Percentiles rank a stretch among this genome's conserved stretches.
phyloP scores from a whole-genome alignment of 2,888 invertebrate genomes.

The Ametastegia equiseti region DNA sequence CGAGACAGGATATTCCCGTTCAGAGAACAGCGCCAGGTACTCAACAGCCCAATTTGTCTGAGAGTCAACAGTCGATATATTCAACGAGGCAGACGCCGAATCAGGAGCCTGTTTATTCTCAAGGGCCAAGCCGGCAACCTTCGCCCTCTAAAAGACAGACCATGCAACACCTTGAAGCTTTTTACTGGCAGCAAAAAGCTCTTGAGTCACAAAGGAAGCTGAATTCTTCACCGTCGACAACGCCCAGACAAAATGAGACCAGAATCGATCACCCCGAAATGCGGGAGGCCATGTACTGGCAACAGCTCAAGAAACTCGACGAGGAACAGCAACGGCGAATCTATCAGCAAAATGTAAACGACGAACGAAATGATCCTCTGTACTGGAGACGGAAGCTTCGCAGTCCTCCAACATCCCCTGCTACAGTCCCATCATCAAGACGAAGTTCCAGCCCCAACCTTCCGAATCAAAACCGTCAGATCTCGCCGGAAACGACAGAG shows the following conservation, averaged over 20 bases:
- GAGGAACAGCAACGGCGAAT: conserved; percentile 77
- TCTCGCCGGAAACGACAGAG: conserved; percentile 52
- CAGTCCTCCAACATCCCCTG: conserved; percentile 48
- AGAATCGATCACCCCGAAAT: conserved; percentile 64
- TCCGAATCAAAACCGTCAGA: conserved; percentile 55
- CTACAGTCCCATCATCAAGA: conserved; percentile 47
- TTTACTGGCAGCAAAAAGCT: conserved; percentile 72
- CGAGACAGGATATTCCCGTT: not conserved
- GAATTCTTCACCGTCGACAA: conserved; percentile 26
- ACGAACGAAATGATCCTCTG: conserved; percentile 53
- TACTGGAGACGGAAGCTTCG: conserved; percentile 56
- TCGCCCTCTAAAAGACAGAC: conserved; percentile 70
- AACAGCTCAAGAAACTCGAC: conserved; percentile 82
- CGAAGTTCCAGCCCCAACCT: conserved; percentile 61
- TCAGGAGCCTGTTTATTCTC: conserved; percentile 13
- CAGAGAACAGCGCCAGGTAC: conserved; percentile 42
- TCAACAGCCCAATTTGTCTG: conserved; percentile 51
- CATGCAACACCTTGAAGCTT: conserved; percentile 70
- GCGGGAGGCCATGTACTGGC: conserved; percentile 83
- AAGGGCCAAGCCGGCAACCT: conserved; percentile 53
- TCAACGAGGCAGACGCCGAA: conserved; percentile 30
- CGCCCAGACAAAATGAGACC: conserved; percentile 19
- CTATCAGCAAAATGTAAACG: conserved; percentile 65
- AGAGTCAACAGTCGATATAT: conserved; percentile 52
- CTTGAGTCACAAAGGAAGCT: conserved; percentile 65